A percentile compares a stretch with the other conserved stretches of the same genome.
phyloP scores from a whole-genome alignment of 35 echinoderm and acorn worm species.

The Antedon bifida region DNA sequence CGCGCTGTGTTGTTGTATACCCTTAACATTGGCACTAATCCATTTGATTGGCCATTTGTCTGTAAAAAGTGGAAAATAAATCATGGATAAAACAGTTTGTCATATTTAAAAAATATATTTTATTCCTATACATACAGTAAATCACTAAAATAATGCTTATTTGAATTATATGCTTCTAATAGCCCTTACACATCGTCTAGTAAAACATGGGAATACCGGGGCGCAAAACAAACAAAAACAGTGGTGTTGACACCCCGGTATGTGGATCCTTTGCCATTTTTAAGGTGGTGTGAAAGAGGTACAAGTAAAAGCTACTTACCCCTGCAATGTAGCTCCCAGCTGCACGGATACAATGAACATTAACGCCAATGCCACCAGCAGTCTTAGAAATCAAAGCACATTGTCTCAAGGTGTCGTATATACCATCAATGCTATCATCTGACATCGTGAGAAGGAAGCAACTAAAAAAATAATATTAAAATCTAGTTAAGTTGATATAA shows the following conservation, averaged over 20 bases:
- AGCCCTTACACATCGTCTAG: too few relatives aligned
- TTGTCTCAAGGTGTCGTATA: conserved; percentile 87
- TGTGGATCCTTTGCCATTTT: too few relatives aligned
- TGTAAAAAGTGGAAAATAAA: conserved; percentile 5
- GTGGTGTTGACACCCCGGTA: too few relatives aligned
- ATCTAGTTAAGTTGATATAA: not conserved
- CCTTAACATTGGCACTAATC: conserved; percentile 73
- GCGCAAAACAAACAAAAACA: too few relatives aligned
- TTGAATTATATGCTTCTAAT: too few relatives aligned
- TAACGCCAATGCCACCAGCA: conserved; percentile 82
- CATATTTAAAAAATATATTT: too few relatives aligned
- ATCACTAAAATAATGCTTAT: too few relatives aligned
- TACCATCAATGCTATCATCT: conserved; percentile 91
- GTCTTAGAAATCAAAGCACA: conserved; percentile 91
- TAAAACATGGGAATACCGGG: too few relatives aligned
- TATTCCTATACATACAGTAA: too few relatives aligned
- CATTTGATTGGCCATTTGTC: conserved; percentile 96
- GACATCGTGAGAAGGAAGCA: conserved; percentile 72
- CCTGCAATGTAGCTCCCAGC: conserved; percentile 94
- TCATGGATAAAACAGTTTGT: too few relatives aligned
- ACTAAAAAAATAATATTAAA: conserved; percentile 14
- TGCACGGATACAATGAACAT: conserved; percentile 76
- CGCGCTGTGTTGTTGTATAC: conserved; percentile 97
- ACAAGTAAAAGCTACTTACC: too few relatives aligned
- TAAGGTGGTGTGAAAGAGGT: too few relatives aligned